Conservation (phyloP, 2,113 vertebrate genomes). For the Eidolon helvum region DNA sequence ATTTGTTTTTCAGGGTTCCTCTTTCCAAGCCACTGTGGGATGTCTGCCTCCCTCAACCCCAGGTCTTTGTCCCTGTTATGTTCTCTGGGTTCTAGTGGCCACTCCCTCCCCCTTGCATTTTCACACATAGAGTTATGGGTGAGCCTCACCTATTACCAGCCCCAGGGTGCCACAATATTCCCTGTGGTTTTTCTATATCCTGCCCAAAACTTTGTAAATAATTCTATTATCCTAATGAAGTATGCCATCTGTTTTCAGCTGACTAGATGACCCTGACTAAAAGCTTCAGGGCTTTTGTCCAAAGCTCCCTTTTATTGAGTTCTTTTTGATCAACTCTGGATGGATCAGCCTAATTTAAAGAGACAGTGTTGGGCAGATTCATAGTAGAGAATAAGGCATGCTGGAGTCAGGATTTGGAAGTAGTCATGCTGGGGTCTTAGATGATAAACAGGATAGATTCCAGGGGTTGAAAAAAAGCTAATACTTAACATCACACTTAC, state of each 20-base stretch:
- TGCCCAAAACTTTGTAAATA: conserved; percentile 47
- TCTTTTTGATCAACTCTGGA: conserved; percentile 28
- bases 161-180: neutral
- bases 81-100: neutral
- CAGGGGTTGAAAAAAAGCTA: neutral
- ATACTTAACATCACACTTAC: neutral
- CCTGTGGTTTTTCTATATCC: neutral
- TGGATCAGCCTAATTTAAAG: conserved; percentile 46
- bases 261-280: neutral
- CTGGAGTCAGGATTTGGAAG: neutral
- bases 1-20: neutral
- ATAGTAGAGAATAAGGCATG: neutral
- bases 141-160: neutral
- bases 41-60: neutral
- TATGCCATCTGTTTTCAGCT: conserved; percentile 58
- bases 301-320: conserved; percentile 16
- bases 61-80: neutral
- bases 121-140: neutral
- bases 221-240: neutral
- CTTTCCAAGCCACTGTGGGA: neutral
- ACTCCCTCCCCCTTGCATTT: neutral
- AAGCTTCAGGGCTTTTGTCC: conserved; percentile 45
- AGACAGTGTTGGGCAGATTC: neutral
- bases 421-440: neutral
- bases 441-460: neutral